Conservation (phyloP, 2,888 invertebrate species). For the Heliconius charithonia region DNA sequence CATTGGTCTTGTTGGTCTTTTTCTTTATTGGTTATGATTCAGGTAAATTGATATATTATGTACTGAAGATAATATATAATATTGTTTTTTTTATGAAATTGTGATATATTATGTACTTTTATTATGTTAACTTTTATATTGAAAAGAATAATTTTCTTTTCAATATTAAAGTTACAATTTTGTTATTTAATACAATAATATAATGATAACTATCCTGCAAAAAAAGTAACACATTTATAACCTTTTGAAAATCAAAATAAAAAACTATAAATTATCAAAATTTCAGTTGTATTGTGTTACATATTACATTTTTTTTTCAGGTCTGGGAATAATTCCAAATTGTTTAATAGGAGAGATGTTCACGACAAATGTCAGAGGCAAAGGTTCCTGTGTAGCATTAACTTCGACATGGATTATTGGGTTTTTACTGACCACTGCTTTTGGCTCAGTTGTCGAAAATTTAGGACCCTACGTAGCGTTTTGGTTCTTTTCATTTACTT, state of each 20-base stretch:
- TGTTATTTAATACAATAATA: too few species aligned
- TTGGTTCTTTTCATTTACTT: constrained; percentile 83
- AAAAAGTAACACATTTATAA: too few species aligned
- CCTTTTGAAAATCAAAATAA: too few species aligned
- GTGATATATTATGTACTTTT: not conserved
- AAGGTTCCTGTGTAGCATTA: constrained; percentile 47
- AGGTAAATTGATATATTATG: constrained; percentile 51
- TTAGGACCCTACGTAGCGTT: constrained; percentile 86
- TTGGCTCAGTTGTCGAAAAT: constrained; percentile 49
- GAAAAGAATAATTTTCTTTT: too few species aligned
- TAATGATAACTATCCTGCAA: too few species aligned
- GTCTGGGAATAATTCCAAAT: constrained; percentile 50
- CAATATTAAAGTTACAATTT: too few species aligned
- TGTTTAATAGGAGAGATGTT: constrained; percentile 51
- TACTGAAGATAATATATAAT: too few species aligned
- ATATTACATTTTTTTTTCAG: constrained; percentile 39
- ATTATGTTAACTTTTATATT: too few species aligned
- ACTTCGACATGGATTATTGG: constrained; percentile 46
- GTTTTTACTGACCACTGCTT: constrained; percentile 46
- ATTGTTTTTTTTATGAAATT: too few species aligned
- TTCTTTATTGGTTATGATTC: constrained; percentile 59
- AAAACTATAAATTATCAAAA: too few species aligned
- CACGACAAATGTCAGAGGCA: constrained; percentile 49
- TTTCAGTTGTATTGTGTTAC: too few species aligned
- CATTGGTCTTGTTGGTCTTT: constrained; percentile 54